Base-by-base conservation (phyloP, 2,797 vertebrate species). In the Hozukius guyotensis region DNA sequence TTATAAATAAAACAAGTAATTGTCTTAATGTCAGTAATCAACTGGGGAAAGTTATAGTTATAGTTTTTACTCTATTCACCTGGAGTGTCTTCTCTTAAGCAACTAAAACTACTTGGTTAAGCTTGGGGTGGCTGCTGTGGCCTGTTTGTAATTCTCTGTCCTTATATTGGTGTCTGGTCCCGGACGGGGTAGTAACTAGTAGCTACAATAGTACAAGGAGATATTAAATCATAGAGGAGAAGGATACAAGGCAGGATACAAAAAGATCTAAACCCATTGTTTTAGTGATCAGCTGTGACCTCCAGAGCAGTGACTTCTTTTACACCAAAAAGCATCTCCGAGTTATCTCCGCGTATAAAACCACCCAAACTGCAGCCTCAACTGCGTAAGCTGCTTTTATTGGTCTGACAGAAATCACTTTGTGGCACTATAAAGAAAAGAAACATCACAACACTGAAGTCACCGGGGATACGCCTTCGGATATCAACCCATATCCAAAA, bases 401-500 rank as follows among this genome's bases (percentile, higher is more conserved):
- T 77, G 78, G 32, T 69, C 61, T 65, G 53, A 78, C 57, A 63
- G 20, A 75, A 75, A 78, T 77, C 66, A 75, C 59, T 65, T 56
- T 62, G n/a, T 4, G 56, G 29, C 62, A 36, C 66, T 56, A 60
- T 46, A 80, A 77, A 67, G 36, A 66, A 36, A 52, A 52, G n/a
- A 77, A 72, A 68, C 42, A 80, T 72, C 38, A 42, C 53, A 53
- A 57, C 53, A 65, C 29, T 49, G 12, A 55, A 78, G 36, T 57
- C 60, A 55, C 20, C 3, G 2, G 66, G 42, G 57, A 69, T 38
- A 42, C 63, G 53, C 62, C 42, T 66, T 55, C 8, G 49, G 63
- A 83, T 69, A 59, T 77, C 73, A 71, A 32, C 12, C 27, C 11
- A 49, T 57, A 80, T 80, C 71, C 71, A 68, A 85, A 88, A 52